Conservation (phyloP, 2,113 vertebrate genomes). For the Myrmophylax atrothorax region DNA sequence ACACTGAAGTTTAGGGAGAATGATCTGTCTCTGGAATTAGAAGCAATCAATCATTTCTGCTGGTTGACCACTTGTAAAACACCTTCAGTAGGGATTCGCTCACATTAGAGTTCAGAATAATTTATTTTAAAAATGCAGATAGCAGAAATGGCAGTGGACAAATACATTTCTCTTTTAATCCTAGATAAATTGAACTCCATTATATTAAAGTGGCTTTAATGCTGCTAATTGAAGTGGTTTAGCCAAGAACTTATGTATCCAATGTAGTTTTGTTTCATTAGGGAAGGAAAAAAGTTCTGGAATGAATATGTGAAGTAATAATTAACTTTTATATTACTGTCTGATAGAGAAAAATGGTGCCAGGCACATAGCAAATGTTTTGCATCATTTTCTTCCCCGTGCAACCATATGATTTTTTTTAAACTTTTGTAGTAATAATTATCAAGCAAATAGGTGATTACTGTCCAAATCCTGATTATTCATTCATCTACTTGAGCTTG, state of each 20-base stretch:
- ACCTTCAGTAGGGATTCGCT: neutral
- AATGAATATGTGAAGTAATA: neutral
- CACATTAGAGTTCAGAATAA: neutral
- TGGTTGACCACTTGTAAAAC: neutral
- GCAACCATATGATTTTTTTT: neutral
- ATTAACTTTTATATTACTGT: neutral
- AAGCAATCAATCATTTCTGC: neutral
- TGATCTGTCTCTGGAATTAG: neutral
- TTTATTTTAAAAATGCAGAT: neutral
- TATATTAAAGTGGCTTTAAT: neutral
- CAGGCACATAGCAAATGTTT: neutral
- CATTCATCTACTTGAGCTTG: neutral
- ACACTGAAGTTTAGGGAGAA: neutral
- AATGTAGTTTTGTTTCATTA: neutral
- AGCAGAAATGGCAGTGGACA: neutral
- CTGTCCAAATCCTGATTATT: neutral
- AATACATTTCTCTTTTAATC: neutral
- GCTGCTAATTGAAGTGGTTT: neutral
- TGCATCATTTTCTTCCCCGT: neutral
- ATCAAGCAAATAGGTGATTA: neutral
- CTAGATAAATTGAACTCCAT: neutral
- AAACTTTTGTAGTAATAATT: neutral
- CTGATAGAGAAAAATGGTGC: neutral
- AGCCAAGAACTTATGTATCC: neutral
- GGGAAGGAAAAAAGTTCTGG: neutral